These are phyloP conservation scores for Lottia scabra DNA, from an alignment of 2,888 invertebrate genomes.

Conservation along the genomic window DNA sequence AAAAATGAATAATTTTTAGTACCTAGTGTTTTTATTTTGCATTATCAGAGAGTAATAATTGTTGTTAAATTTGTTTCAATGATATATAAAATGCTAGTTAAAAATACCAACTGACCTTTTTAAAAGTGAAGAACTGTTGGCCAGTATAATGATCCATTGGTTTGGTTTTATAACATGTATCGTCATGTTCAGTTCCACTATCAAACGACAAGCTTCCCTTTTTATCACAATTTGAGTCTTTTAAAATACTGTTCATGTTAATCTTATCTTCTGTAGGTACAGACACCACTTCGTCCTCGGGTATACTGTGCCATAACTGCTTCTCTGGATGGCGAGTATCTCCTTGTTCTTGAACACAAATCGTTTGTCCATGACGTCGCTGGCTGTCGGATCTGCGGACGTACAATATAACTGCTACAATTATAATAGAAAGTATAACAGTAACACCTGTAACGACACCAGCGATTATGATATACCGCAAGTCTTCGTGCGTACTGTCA, in stretches of 20 bases:
- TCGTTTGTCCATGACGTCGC: slow-evolving; percentile 20
- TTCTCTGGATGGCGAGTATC: slow-evolving; percentile 36
- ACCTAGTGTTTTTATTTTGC: too few relatives aligned
- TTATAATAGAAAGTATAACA: slow-evolving; percentile 35
- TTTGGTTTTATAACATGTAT: slow-evolving; percentile 31
- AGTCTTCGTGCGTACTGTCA: slow-evolving; percentile 22
- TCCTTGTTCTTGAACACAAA: slow-evolving; percentile 36
- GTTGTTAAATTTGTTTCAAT: too few relatives aligned
- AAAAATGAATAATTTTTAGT: too few relatives aligned
- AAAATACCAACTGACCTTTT: slow-evolving; percentile 27
- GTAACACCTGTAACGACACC: slow-evolving; percentile 37
- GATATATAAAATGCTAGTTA: too few relatives aligned
- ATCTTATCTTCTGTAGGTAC: slow-evolving; percentile 20
- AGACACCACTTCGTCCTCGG: slow-evolving; percentile 32
- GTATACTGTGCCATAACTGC: slow-evolving; percentile 39
- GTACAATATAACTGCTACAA: slow-evolving; percentile 33
- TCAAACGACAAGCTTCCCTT: slow-evolving; percentile 21
- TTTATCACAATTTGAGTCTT: slow-evolving; percentile 18
- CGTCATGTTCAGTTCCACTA: slow-evolving; percentile 27
- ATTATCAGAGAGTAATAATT: too few relatives aligned
- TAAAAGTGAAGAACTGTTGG: slow-evolving; percentile 38
- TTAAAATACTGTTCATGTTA: slow-evolving; percentile 20
- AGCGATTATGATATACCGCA: slow-evolving; percentile 39
- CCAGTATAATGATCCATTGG: slow-evolving; percentile 29
- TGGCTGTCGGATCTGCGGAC: slow-evolving; percentile 26